These are phyloP conservation scores for Enteromius radiatus DNA, from an alignment of 2,797 vertebrate species.

Conservation along the genomic window DNA sequence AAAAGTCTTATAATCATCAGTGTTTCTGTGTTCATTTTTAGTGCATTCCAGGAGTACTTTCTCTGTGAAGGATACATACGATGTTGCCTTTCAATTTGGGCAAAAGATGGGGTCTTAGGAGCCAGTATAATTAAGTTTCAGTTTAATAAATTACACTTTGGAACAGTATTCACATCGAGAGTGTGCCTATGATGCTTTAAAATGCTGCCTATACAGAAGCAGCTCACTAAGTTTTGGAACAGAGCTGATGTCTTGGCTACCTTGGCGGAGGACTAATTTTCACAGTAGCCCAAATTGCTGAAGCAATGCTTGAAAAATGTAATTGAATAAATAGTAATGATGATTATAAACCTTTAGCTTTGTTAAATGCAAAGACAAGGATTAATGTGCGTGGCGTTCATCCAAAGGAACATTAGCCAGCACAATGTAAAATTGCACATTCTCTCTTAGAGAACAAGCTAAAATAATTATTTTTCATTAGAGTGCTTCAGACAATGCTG, in stretches of 20 bases:
- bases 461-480: slow-evolving; percentile 48
- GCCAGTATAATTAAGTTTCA: slow-evolving; percentile 20
- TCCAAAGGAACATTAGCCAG: slow-evolving; percentile 36
- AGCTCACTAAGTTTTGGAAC: slow-evolving; percentile 22
- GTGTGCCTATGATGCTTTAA: background rate
- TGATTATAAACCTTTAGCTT: slow-evolving; percentile 42
- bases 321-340: slow-evolving; percentile 40
- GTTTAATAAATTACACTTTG: slow-evolving; percentile 29
- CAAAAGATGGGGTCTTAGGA: slow-evolving; percentile 12
- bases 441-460: slow-evolving; percentile 24
- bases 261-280: slow-evolving; percentile 15
- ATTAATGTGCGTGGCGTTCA: slow-evolving; percentile 29
- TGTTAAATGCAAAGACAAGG: slow-evolving; percentile 41
- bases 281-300: slow-evolving; percentile 1
- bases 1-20: background rate
- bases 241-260: slow-evolving; percentile 8
- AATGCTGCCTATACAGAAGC: slow-evolving; percentile 17
- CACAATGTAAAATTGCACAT: slow-evolving; percentile 18
- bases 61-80: background rate
- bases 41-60: background rate
- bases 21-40: background rate
- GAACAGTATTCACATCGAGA: background rate
- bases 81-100: slow-evolving; percentile 22
- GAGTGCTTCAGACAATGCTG: slow-evolving; percentile 8
- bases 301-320: slow-evolving; percentile 30